phyloP scores from a whole-genome alignment of 23 tunicate genomes.

The Botrylloides violaceus region DNA sequence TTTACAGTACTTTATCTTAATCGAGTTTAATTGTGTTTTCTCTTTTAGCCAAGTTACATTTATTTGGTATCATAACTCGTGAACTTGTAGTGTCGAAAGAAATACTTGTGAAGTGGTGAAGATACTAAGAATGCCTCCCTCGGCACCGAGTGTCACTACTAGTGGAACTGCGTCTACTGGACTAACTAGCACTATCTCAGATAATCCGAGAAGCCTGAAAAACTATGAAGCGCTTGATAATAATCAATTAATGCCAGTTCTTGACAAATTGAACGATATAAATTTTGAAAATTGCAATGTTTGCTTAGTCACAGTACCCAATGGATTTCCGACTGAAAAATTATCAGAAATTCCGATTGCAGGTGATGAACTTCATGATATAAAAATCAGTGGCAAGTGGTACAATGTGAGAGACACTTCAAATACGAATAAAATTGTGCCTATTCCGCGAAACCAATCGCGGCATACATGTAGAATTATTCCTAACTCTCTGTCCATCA shows the following conservation, averaged over 20 bases:
- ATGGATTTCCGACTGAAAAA: background rate
- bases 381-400: background rate
- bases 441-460: background rate
- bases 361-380: background rate
- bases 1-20: too few species aligned
- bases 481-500: background rate
- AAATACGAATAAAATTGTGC: background rate
- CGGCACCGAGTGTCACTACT: background rate
- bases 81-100: too few species aligned
- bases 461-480: background rate
- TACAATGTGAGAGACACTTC: background rate
- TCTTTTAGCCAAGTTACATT: too few species aligned
- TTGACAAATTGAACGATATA: background rate
- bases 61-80: too few species aligned
- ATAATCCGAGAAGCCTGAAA: background rate
- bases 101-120: too few species aligned
- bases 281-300: background rate
- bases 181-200: background rate
- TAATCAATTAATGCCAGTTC: background rate
- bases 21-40: too few species aligned
- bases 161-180: background rate
- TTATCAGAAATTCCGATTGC: background rate
- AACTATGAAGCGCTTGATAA: background rate
- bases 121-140: background rate
- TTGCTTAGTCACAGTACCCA: background rate